Base-by-base conservation (phyloP, 2,888 invertebrate species). In the Parnassius orleans region DNA sequence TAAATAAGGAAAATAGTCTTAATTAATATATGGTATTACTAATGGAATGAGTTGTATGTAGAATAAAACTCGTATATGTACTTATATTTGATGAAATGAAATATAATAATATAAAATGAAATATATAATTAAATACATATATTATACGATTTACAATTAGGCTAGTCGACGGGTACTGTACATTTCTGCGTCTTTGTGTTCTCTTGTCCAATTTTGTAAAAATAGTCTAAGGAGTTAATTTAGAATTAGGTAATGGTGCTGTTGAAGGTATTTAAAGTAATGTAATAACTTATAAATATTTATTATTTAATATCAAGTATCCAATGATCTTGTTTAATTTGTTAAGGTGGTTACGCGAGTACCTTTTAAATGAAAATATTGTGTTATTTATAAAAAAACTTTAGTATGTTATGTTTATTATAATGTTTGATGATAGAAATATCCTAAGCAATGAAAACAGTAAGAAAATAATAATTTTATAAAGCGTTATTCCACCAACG, bases 91-190 rank as follows among this genome's bases (percentile, higher is more conserved):
- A 33, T 33, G 5, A 1, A 33, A n/a, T n/a, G n/a, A n/a, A 33
- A 33, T 33, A 33, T 33, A 33, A 0, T 33, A 33, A 7, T 24
- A 24, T 3, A 33, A 33, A 7, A 67, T 69, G 75, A 70, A 64
- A 66, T 72, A 66, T 69, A 64, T 69, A 76, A 75, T 60, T 59
- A 65, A 74, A 66, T 48, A 14, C 7, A 48, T 14, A 14, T 73
- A 66, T 72, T 71, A 64, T 74, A 68, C 79, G 75, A 78, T 71
- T 70, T 46, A 51, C 48, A 69, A 64, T 69, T 89, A 89, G 86
- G 81, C 78, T 85, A 91, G 89, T 90, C 88, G 91, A 91, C 90
- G 91, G 91, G 91, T 90, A 86, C 82, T 85, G 86, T 88, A 90
- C 88, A 89, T 90, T 90, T 86, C 80, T 72, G 41, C 74, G 73